Base-by-base conservation (phyloP, 2,797 vertebrate genomes). In the Cheirogaleus major region DNA sequence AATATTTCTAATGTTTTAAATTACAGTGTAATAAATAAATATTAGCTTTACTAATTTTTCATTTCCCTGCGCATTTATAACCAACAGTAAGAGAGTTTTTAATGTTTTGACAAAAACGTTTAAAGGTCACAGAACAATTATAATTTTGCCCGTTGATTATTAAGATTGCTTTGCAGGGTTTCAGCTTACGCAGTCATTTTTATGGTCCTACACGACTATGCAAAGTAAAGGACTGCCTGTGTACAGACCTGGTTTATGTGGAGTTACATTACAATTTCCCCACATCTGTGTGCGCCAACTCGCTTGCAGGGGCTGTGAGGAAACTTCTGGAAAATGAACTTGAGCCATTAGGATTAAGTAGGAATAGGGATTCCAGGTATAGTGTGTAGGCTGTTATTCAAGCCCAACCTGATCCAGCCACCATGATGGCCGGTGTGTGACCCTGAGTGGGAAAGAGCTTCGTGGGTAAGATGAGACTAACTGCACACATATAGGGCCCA, bases 31-130 rank as follows among this genome's bases (percentile, higher is more conserved):
- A 69, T 84, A n/a, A 83, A 78, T 83, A 94, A 94, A 96, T 80
- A 78, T 87, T 85, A 32, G 63, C 70, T 85, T 89, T 96, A 61
- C 69, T 88, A 90, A 90, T 92, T 96, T 95, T 96, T 88, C 76
- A 93, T 85, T 95, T 95, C 93, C 81, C 5, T 23, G 0, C 63
- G 78, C 22, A 63, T 78, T 88, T 88, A 50, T 67, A 93, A 87
- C 82, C 38, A 69, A 92, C 23, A 79, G 48, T 27, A 57, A 92
- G 63, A 81, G 27, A 14, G 11, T 32, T 72, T 93, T 95, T 92
- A 89, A 78, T 35, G 67, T 89, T 94, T 96, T 94, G 88, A 95
- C 41, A 88, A 84, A 93, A 55, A 43, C 22, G 80, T 81, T 92
- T 78, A 92, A 93, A 93, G 84, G 52, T 85, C 95, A 88, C 81